Base-by-base conservation (phyloP, 2,888 invertebrate genomes). In the Ceramica pisi region DNA sequence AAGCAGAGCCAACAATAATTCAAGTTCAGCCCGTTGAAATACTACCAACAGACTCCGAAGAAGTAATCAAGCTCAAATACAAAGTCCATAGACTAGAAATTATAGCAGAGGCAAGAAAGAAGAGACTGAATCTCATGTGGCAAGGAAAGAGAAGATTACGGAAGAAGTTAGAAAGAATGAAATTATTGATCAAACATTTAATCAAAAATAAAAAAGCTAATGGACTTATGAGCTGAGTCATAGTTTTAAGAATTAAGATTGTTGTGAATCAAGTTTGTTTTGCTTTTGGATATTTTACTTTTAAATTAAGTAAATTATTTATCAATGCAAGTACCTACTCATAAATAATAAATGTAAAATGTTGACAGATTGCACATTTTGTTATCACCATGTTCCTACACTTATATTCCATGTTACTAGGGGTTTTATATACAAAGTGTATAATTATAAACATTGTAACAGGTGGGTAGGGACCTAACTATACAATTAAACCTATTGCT, bases 1-100 rank as follows among this genome's bases (percentile, higher is more conserved):
- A 87, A 14, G 82, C 76, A 21, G 90, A 90, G 64, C 90, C 90
- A n/a, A 93, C 93, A 19, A 92, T 94, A 74, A 88, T 90, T 0
- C 80, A 84, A 2, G 65, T 86, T 7, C 78, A 89, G 46, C 89
- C 90, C 0, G 69, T 90, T 38, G 89, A 93, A 21, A 87, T 93
- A 1, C 86, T 86, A 19, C 85, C 91, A 0, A 86, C 86, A 1
- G 94, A 95, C 65, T 80, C 93, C 0, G 87, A 91, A 59, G 94
- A 94, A 84, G 91, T 94, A 0, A 87, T 92, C 4, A 76, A 91
- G 74, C 78, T 95, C 0, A 95, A 94, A 80, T 82, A 92, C 78
- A 93, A 92, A 87, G 87, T 95, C 1, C 87, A 87, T 1, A 88
- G 93, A 67, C 79, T 95, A 10, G 92, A 94, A 83, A 83, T 92